Conservation (phyloP, 2,888 invertebrate species). For the Apamea crenata region DNA sequence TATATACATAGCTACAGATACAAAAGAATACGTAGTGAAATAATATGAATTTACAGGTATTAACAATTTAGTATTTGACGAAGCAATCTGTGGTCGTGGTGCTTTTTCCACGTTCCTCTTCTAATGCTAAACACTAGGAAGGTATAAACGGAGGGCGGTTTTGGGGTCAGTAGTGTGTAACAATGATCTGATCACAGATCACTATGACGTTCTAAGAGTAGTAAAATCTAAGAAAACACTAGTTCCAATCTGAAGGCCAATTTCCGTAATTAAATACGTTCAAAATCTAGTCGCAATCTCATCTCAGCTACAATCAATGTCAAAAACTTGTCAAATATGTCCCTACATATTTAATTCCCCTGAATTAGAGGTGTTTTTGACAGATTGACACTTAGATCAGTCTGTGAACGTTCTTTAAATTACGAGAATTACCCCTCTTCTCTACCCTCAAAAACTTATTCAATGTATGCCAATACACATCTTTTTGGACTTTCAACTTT, state of each 20-base stretch:
- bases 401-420: too few relatives aligned
- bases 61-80: background rate
- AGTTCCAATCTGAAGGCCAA: background rate
- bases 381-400: background rate
- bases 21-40: background rate
- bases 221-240: background rate
- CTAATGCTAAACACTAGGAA: background rate
- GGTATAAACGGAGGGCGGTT: background rate
- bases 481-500: background rate
- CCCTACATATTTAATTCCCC: too few relatives aligned
- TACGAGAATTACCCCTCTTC: background rate
- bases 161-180: background rate
- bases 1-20: background rate
- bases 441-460: background rate
- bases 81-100: background rate
- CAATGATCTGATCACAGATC: background rate
- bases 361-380: background rate
- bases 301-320: background rate
- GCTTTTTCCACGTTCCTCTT: background rate
- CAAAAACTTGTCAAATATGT: too few relatives aligned
- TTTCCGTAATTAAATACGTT: background rate
- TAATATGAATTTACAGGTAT: background rate
- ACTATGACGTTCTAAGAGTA: background rate
- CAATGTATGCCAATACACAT: background rate
- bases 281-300: too few relatives aligned